Evolutionary conservation across 2,113 vertebrate species (phyloP).

Genomic region (Varanus salvator): DNA sequence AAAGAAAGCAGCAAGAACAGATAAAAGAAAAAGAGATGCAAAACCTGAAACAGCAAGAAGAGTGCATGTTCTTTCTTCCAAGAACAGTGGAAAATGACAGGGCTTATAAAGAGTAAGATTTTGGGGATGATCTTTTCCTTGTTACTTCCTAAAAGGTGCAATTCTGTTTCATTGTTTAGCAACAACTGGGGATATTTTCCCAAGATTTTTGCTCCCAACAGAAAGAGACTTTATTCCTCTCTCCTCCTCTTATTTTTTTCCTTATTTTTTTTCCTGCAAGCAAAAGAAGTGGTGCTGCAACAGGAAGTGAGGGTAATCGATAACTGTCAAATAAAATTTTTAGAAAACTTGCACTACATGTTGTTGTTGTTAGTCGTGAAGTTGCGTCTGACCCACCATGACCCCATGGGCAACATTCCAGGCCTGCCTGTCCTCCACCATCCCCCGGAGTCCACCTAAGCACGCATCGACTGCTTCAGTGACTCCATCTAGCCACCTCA

Average conservation of each 20-base stretch:
- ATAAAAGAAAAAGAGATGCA: slow-evolving; percentile 86
- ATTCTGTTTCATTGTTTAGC: not conserved
- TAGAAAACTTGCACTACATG: not conserved
- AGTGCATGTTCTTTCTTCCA: slow-evolving; percentile 79
- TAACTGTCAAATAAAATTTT: not conserved
- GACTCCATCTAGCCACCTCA: too few relatives aligned
- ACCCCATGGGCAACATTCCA: too few relatives aligned
- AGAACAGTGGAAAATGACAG: slow-evolving; percentile 86
- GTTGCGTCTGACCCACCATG: too few relatives aligned
- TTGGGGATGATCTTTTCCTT: not conserved
- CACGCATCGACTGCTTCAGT: too few relatives aligned
- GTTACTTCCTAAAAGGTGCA: slow-evolving; percentile 5
- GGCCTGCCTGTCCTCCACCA: too few relatives aligned
- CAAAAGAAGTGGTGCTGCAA: not conserved
- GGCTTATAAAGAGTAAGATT: slow-evolving; percentile 91
- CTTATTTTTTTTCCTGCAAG: not conserved
- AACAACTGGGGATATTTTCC: not conserved
- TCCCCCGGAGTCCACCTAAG: too few relatives aligned
- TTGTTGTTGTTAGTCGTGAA: too few relatives aligned
- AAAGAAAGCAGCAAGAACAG: slow-evolving; percentile 90
- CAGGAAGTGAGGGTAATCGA: not conserved
- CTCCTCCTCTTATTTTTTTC: not conserved
- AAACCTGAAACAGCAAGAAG: slow-evolving; percentile 85
- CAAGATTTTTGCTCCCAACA: not conserved
- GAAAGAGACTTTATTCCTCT: not conserved